Conservation (phyloP, 2,113 vertebrate genomes). For the Osmerus eperlanus region DNA sequence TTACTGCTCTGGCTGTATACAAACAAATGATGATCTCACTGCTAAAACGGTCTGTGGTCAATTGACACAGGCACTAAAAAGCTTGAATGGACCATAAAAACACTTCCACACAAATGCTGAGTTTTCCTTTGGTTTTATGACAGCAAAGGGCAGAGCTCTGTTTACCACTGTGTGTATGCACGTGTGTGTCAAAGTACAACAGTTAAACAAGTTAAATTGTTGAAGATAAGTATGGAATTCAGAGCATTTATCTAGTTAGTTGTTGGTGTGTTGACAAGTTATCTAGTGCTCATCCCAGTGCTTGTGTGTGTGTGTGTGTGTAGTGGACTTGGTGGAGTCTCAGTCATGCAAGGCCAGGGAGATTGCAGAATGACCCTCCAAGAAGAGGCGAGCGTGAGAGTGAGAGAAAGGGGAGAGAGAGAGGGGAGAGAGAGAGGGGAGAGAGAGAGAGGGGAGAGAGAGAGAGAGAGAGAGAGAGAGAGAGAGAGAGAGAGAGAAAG, state of each 20-base stretch:
- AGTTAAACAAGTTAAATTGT: neutral
- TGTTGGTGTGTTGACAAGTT: neutral
- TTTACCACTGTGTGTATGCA: neutral
- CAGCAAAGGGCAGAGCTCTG: neutral
- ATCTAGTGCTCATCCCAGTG: neutral
- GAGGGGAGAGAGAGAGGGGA: neutral
- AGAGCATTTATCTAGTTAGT: neutral
- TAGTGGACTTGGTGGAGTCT: constrained; percentile 14
- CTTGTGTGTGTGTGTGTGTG: neutral
- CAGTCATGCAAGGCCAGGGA: constrained; percentile 10
- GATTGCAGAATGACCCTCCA: constrained; percentile 19
- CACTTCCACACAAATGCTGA: neutral
- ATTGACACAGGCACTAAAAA: constrained; percentile 33
- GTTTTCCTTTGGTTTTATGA: constrained; percentile 23
- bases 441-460: neutral
- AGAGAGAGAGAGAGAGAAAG: neutral
- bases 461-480: neutral
- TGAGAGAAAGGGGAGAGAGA: neutral
- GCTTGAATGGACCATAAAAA: constrained; percentile 9
- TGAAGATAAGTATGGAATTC: neutral
- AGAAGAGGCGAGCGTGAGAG: constrained; percentile 2
- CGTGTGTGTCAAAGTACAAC: constrained; percentile 5
- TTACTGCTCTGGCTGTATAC: neutral
- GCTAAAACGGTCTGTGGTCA: constrained; percentile 44
- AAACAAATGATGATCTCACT: constrained; percentile 19